phyloP scores from a whole-genome alignment of 2,888 invertebrate genomes.

The Luffia ferchaultella region DNA sequence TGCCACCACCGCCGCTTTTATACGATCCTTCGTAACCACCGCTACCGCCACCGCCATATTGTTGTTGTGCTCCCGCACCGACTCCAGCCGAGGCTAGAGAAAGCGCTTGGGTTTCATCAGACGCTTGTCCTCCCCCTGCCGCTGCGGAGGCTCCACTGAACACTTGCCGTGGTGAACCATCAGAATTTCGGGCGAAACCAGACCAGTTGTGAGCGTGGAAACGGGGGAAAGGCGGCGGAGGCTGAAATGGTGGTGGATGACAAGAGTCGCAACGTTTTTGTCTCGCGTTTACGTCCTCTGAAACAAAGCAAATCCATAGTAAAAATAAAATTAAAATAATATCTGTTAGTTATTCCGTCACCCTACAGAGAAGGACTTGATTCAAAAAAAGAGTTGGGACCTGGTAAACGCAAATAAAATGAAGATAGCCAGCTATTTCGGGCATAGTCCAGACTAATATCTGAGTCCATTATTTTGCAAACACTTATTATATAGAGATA shows the following conservation, averaged over 20 bases:
- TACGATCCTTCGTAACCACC: not conserved
- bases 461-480: too few relatives aligned
- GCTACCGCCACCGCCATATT: not conserved
- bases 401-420: too few relatives aligned
- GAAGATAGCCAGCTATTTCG: too few relatives aligned
- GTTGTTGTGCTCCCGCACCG: not conserved
- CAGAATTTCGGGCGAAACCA: not conserved
- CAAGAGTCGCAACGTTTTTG: not conserved
- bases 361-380: too few relatives aligned
- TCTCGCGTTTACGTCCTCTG: not conserved
- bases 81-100: not conserved
- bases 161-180: not conserved
- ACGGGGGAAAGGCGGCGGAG: not conserved
- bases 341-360: too few relatives aligned
- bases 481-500: too few relatives aligned
- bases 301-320: too few relatives aligned
- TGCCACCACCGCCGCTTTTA: not conserved
- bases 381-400: too few relatives aligned
- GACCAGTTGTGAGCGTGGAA: not conserved
- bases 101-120: not conserved
- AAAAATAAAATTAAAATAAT: too few relatives aligned
- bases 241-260: not conserved
- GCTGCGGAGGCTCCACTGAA: not conserved
- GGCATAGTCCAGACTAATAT: too few relatives aligned
- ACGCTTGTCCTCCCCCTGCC: not conserved